A percentile compares a stretch with the other conserved stretches of the same genome.
Conservation (phyloP, 2,888 invertebrate genomes). For the Rhaphigaster nebulosa region DNA sequence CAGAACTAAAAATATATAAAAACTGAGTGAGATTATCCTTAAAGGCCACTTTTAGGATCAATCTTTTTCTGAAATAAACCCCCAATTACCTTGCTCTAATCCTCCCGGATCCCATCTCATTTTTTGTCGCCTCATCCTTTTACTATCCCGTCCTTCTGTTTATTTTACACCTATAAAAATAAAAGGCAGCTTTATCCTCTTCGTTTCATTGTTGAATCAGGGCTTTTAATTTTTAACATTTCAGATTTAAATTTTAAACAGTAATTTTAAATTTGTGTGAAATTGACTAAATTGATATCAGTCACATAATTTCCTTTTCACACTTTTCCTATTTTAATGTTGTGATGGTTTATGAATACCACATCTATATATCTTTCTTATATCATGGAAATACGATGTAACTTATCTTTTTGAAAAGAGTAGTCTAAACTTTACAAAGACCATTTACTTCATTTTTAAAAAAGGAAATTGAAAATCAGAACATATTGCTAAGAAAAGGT, state of each 20-base stretch:
- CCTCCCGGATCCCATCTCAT: background rate
- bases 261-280: background rate
- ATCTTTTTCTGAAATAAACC: constrained; percentile 11
- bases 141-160: background rate
- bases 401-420: too few relatives aligned
- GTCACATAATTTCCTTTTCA: too few relatives aligned
- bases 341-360: too few relatives aligned
- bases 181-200: background rate
- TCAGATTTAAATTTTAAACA: background rate
- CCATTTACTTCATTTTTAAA: too few relatives aligned
- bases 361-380: too few relatives aligned
- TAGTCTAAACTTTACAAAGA: too few relatives aligned
- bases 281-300: background rate
- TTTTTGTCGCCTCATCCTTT: background rate
- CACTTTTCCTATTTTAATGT: too few relatives aligned
- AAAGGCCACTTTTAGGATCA: background rate
- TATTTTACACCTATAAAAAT: background rate
- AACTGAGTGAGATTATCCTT: background rate
- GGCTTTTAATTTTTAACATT: background rate
- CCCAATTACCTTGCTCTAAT: background rate
- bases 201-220: background rate
- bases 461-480: too few relatives aligned
- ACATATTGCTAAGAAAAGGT: too few relatives aligned
- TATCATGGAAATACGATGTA: too few relatives aligned
- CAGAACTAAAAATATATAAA: background rate